Conservation (phyloP, 2,888 invertebrate species). For the Nomada hirtipes region DNA sequence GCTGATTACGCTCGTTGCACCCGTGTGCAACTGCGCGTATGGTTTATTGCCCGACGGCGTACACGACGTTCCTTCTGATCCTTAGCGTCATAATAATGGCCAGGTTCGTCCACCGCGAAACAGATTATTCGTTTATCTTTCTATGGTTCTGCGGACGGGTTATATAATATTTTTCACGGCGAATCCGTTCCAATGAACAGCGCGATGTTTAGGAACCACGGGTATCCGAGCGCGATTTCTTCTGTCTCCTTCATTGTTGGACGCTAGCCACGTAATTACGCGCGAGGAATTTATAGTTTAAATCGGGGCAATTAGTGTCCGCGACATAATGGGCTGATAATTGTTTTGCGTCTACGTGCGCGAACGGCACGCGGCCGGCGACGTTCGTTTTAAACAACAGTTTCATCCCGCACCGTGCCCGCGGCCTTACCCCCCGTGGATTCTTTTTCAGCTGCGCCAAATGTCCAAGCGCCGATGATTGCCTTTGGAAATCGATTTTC, state of each 20-base stretch:
- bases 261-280: slow-evolving; percentile 33
- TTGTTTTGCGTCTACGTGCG: slow-evolving; percentile 40
- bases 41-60: slow-evolving; percentile 43
- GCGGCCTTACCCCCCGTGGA: slow-evolving; percentile 35
- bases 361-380: neutral
- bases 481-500: slow-evolving; percentile 24
- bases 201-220: neutral
- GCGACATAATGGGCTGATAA: slow-evolving; percentile 52
- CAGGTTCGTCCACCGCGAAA: neutral
- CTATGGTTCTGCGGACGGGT: neutral
- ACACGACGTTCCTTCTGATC: neutral
- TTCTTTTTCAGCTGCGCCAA: neutral
- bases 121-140: neutral
- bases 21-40: slow-evolving; percentile 30
- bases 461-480: slow-evolving; percentile 11
- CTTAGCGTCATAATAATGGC: neutral
- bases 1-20: slow-evolving; percentile 59
- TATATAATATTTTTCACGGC: too few species aligned
- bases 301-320: slow-evolving; percentile 47
- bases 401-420: slow-evolving; percentile 15
- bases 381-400: slow-evolving; percentile 46
- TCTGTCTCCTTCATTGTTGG: slow-evolving; percentile 16
- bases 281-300: slow-evolving; percentile 33
- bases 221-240: neutral
- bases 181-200: too few species aligned